These are phyloP conservation scores for Herpailurus yagouaroundi DNA, from an alignment of 2,113 vertebrate genomes.

Conservation along the genomic window DNA sequence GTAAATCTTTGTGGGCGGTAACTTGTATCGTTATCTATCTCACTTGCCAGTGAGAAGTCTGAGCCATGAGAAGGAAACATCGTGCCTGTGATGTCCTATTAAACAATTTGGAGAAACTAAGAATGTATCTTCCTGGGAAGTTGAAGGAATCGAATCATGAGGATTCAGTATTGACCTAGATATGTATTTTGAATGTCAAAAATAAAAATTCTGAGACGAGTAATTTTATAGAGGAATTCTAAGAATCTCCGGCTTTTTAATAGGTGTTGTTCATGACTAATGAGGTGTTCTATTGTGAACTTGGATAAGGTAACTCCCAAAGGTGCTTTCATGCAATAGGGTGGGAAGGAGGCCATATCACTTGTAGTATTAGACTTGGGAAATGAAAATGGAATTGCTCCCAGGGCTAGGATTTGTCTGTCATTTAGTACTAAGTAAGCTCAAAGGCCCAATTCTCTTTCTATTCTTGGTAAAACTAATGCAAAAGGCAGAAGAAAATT, in stretches of 20 bases:
- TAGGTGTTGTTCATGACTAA: slow-evolving; percentile 54
- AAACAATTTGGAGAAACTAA: background rate
- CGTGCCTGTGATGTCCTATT: rapidly evolving
- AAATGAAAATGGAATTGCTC: slow-evolving; percentile 23
- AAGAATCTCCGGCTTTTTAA: slow-evolving; percentile 7
- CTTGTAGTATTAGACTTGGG: slow-evolving; percentile 32
- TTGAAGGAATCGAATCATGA: background rate
- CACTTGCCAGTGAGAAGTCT: background rate
- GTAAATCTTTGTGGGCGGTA: background rate
- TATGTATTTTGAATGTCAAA: slow-evolving; percentile 38
- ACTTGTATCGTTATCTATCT: background rate
- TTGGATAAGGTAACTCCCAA: slow-evolving; percentile 21
- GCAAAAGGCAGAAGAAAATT: slow-evolving; percentile 36
- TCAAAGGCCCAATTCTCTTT: slow-evolving; percentile 19
- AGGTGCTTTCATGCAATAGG: background rate
- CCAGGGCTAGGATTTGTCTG: slow-evolving; percentile 52
- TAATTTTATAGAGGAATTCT: slow-evolving; percentile 46
- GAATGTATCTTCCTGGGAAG: background rate
- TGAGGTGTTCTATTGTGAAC: slow-evolving; percentile 43
- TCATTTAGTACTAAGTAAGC: slow-evolving; percentile 50
- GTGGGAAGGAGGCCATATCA: background rate
- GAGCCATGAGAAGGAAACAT: background rate
- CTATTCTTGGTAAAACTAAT: slow-evolving; percentile 7
- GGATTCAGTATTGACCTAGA: background rate
- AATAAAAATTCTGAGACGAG: slow-evolving; percentile 34